phyloP scores from a whole-genome alignment of 1,140 invertebrate genomes.

The Marisa cornuarietis region DNA sequence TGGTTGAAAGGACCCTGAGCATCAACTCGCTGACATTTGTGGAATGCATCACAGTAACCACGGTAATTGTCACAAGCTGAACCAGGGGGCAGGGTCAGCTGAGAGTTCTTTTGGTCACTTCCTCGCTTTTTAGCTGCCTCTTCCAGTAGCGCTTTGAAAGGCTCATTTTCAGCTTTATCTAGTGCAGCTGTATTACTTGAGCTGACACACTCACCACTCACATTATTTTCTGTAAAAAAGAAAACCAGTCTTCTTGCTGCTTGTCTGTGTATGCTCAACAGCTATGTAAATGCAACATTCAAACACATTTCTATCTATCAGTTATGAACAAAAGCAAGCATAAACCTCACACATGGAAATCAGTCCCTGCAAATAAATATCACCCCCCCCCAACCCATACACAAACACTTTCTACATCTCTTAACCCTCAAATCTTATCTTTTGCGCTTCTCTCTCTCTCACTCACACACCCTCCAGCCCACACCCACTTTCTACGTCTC shows the following conservation, averaged over 20 bases:
- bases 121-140: neutral
- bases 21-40: constrained; percentile 28
- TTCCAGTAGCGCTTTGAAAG: constrained; percentile 17
- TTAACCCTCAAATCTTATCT: too few species aligned
- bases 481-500: neutral
- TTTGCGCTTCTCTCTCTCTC: too few species aligned
- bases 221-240: constrained; percentile 10
- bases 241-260: neutral
- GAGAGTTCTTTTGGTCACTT: neutral
- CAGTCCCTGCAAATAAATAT: too few species aligned
- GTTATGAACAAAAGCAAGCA: too few species aligned
- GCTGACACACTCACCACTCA: constrained; percentile 22
- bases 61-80: constrained; percentile 28
- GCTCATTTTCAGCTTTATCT: neutral
- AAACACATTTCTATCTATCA: too few species aligned
- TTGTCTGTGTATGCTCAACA: too few species aligned
- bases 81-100: neutral
- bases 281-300: too few species aligned
- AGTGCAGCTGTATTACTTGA: constrained; percentile 17
- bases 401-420: too few species aligned
- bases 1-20: constrained; percentile 36
- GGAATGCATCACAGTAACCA: constrained; percentile 34
- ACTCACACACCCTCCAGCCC: too few species aligned
- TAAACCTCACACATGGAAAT: too few species aligned
- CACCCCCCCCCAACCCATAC: too few species aligned